Conservation (phyloP, 2,113 vertebrate species). For the Turdus rufiventris region DNA sequence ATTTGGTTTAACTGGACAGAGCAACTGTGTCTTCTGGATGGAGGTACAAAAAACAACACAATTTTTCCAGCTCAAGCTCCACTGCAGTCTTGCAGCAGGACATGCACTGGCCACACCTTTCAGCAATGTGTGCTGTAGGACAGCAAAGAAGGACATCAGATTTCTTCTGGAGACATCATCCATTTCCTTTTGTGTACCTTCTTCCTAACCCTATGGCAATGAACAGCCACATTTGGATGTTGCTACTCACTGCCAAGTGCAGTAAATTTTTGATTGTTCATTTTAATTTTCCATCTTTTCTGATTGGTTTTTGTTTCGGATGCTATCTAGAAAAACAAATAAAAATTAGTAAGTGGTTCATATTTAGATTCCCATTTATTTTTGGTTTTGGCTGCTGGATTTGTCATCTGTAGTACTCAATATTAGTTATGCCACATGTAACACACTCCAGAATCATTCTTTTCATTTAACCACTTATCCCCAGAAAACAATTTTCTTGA, state of each 20-base stretch:
- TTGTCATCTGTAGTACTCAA: not conserved
- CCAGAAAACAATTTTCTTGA: not conserved
- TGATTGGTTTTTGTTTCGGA: not conserved
- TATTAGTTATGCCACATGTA: not conserved
- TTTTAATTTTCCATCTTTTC: not conserved
- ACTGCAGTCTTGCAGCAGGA: not conserved
- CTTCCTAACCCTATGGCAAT: not conserved
- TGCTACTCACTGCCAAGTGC: not conserved
- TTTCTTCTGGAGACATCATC: not conserved
- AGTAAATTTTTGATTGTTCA: not conserved
- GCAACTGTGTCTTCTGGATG: not conserved
- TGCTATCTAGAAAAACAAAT: conserved; percentile 4
- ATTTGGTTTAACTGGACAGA: not conserved
- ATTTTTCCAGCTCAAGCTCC: not conserved
- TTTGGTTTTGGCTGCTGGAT: not conserved
- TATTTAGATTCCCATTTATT: not conserved
- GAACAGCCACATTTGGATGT: not conserved
- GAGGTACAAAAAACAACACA: not conserved
- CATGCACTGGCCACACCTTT: not conserved
- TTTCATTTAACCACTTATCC: not conserved
- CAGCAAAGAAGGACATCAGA: not conserved
- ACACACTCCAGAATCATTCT: not conserved
- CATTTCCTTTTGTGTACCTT: not conserved
- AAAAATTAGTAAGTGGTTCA: not conserved
- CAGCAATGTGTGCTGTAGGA: not conserved